Evolutionary conservation across 2,113 vertebrate species (phyloP).

Genomic region (Nannospalax galili): DNA sequence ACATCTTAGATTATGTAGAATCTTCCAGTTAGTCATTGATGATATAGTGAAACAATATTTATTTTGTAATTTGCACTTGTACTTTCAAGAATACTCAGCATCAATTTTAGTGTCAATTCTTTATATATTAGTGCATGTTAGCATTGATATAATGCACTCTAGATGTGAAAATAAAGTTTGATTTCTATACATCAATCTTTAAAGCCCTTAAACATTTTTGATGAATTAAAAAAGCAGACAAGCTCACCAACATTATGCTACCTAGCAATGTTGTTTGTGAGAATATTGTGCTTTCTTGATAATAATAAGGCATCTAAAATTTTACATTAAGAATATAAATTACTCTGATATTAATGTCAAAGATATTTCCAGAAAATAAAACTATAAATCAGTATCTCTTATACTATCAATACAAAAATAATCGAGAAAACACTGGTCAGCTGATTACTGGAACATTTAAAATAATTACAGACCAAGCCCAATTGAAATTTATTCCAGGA

Average conservation of each 20-base stretch:
- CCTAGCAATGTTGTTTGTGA: background rate
- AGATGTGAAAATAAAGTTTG: background rate
- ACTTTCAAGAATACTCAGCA: background rate
- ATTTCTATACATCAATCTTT: background rate
- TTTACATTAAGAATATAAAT: slow-evolving; percentile 7
- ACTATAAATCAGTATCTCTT: background rate
- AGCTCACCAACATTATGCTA: background rate
- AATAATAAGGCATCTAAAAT: background rate
- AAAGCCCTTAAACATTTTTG: background rate
- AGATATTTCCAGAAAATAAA: background rate
- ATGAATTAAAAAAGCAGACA: background rate
- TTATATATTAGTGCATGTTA: background rate
- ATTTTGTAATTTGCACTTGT: background rate
- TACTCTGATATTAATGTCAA: background rate
- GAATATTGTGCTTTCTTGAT: background rate
- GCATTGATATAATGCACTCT: background rate
- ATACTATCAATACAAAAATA: background rate
- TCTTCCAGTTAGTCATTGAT: background rate
- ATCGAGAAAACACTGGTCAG: background rate
- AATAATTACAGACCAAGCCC: background rate
- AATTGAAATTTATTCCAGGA: background rate
- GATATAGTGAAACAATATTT: background rate
- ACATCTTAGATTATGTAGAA: background rate
- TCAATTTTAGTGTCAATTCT: too few relatives aligned
- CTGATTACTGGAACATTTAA: background rate